Evolutionary conservation across 2,888 invertebrate species (phyloP).

Genomic region (Miltochrista miniata): DNA sequence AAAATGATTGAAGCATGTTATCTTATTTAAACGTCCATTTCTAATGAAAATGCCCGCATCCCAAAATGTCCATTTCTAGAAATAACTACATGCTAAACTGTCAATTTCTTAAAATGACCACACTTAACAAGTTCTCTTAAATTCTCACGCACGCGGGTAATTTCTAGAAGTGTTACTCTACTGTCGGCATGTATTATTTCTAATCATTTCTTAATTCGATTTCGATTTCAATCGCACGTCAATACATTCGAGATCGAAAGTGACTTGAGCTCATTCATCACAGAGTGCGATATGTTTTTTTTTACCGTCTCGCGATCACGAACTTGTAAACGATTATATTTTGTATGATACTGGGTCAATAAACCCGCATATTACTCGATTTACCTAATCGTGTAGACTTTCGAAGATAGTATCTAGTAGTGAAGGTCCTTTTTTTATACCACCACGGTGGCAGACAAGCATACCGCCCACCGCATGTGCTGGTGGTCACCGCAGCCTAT

Average conservation of each 20-base stretch:
- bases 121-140: not conserved
- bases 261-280: not conserved
- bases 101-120: not conserved
- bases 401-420: no score
- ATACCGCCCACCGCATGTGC: no score
- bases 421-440: no score
- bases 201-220: not conserved
- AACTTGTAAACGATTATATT: not conserved
- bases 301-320: not conserved
- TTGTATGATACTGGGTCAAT: not conserved
- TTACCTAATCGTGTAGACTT: no score
- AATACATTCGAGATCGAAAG: constrained; percentile 11
- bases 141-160: not conserved
- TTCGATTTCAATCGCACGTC: constrained; percentile 14
- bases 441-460: no score
- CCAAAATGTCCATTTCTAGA: not conserved
- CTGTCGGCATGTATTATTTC: not conserved
- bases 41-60: no score
- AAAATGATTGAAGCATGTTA: no score
- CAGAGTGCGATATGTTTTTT: not conserved
- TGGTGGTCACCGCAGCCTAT: no score
- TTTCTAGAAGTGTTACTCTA: not conserved
- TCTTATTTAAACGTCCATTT: not conserved
- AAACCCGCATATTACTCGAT: no score
- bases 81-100: not conserved